Conservation (phyloP, 2,888 invertebrate genomes). For the Tanytarsus gracilentus region DNA sequence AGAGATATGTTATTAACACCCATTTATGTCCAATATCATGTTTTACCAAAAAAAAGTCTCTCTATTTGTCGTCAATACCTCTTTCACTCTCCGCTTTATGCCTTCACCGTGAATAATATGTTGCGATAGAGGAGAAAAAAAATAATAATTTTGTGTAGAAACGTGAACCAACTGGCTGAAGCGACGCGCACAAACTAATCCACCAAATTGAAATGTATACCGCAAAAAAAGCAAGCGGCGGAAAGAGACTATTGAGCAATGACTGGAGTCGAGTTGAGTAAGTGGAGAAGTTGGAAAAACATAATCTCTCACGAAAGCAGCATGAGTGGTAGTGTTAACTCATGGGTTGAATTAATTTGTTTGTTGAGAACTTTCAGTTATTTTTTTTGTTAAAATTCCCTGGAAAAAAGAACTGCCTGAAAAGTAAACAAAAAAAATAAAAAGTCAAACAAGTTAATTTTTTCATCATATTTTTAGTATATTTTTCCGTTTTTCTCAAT, state of each 20-base stretch:
- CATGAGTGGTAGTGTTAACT: not conserved
- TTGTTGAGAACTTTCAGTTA: too few species aligned
- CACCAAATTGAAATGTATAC: constrained; percentile 10
- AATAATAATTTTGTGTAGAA: not conserved
- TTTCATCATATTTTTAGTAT: constrained; percentile 28
- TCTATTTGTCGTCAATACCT: not conserved
- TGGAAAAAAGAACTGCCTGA: too few species aligned
- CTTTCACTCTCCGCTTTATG: not conserved
- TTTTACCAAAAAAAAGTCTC: not conserved
- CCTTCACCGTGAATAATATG: not conserved
- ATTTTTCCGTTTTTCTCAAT: constrained; percentile 27
- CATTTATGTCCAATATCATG: constrained; percentile 2
- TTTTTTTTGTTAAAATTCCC: too few species aligned
- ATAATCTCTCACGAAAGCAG: not conserved
- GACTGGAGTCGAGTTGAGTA: not conserved
- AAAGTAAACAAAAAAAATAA: not conserved
- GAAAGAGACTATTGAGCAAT: constrained; percentile 23
- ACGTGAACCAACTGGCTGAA: constrained; percentile 1
- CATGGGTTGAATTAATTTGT: too few species aligned
- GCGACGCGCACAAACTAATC: constrained; percentile 17
- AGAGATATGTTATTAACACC: not conserved
- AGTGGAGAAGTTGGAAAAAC: constrained; percentile 12
- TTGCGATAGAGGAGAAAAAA: not conserved
- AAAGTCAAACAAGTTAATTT: not conserved
- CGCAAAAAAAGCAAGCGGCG: constrained; percentile 16